A percentile compares a stretch with the other conserved stretches of the same genome.
These are phyloP conservation scores for Rhinolophus ferrumequinum DNA, from an alignment of 2,113 vertebrate genomes.

Conservation along the genomic window DNA sequence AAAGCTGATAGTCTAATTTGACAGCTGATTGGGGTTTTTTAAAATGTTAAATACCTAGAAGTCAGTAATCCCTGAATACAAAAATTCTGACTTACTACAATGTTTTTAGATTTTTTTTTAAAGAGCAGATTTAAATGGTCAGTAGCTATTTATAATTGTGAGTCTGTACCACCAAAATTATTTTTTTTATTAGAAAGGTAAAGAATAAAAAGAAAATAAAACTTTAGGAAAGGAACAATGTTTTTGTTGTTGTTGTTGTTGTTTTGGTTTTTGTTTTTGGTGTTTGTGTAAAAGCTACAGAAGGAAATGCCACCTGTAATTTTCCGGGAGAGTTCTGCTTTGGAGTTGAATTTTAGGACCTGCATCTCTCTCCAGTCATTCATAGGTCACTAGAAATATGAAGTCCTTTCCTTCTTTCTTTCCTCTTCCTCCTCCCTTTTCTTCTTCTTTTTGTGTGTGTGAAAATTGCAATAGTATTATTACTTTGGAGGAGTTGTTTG, in stretches of 20 bases:
- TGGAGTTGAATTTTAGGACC: not conserved
- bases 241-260: not conserved
- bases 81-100: not conserved
- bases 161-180: not conserved
- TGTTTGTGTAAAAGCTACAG: slow-evolving; percentile 14
- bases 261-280: not conserved
- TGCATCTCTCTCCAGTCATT: not conserved
- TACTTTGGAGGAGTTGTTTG: slow-evolving; percentile 11
- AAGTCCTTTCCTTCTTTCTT: not conserved
- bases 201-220: not conserved
- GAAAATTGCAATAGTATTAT: not conserved
- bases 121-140: not conserved
- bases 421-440: not conserved
- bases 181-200: not conserved
- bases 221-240: not conserved
- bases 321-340: slow-evolving; percentile 54
- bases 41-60: slow-evolving; percentile 1
- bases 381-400: not conserved
- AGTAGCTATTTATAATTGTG: not conserved
- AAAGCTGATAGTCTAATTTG: not conserved
- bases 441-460: too few relatives aligned
- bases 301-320: slow-evolving; percentile 51
- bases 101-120: not conserved
- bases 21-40: not conserved
- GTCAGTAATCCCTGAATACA: not conserved